A percentile compares a stretch with the other conserved stretches of the same genome.
Evolutionary conservation across 2,113 vertebrate genomes (phyloP).

Genomic region (Ellobius talpinus): DNA sequence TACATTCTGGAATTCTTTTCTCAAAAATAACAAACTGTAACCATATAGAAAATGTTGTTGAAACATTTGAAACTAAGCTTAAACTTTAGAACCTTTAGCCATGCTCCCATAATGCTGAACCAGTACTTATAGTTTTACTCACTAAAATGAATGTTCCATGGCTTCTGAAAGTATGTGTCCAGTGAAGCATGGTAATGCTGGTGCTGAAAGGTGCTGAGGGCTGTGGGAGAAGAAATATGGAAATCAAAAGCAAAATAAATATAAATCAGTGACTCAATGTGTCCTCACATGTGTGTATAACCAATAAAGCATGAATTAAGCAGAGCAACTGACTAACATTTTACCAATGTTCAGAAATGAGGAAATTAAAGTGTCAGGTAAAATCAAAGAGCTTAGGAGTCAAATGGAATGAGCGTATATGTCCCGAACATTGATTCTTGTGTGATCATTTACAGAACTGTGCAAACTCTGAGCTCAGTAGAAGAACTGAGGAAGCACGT

Average conservation of each 20-base stretch:
- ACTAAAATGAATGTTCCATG: neutral
- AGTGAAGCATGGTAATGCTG: neutral
- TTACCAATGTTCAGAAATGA: neutral
- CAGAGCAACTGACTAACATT: neutral
- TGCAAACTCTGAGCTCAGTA: neutral
- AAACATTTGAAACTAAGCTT: neutral
- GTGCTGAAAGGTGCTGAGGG: neutral
- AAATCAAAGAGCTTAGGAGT: neutral
- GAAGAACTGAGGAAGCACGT: rapidly evolving
- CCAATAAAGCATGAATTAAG: neutral
- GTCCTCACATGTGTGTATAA: neutral
- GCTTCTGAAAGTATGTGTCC: neutral
- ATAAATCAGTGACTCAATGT: neutral
- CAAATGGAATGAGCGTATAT: neutral
- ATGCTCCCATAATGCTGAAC: neutral
- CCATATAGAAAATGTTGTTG: neutral
- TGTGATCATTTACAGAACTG: neutral
- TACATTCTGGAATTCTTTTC: neutral
- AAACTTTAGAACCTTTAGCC: slow-evolving; percentile 14
- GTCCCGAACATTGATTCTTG: neutral
- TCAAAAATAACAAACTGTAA: neutral
- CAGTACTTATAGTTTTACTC: neutral
- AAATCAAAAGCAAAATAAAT: neutral
- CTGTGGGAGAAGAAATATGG: neutral
- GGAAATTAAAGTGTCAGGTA: neutral